phyloP scores from a whole-genome alignment of 2,113 vertebrate species.

The Pyrgilauda ruficollis region DNA sequence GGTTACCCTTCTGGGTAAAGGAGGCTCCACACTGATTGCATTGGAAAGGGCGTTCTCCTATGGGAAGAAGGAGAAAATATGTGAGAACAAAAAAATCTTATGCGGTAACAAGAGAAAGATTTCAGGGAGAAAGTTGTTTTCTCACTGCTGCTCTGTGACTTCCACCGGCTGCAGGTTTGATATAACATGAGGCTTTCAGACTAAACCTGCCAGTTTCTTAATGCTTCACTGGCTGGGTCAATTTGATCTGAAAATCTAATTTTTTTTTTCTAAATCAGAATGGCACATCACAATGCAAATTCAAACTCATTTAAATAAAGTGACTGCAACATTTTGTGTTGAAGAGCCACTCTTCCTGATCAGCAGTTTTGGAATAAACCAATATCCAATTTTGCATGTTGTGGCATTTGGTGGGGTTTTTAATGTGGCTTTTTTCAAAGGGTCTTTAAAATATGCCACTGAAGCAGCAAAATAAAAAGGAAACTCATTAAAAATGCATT shows the following conservation, averaged over 20 bases:
- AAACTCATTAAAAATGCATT: constrained; percentile 99
- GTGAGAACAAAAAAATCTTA: constrained; percentile 59
- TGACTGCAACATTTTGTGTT: constrained; percentile 99
- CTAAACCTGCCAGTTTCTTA: constrained; percentile 97
- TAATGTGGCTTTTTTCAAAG: constrained; percentile 94
- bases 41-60: constrained; percentile 97
- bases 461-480: constrained; percentile 99
- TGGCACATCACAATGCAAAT: constrained; percentile 99
- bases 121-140: constrained; percentile 78
- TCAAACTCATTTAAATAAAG: constrained; percentile 99
- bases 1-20: constrained; percentile 98
- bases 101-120: constrained; percentile 59
- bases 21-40: constrained; percentile 97
- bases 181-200: constrained; percentile 97
- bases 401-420: constrained; percentile 97
- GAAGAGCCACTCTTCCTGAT: constrained; percentile 99
- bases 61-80: constrained; percentile 28
- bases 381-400: constrained; percentile 98
- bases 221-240: constrained; percentile 99
- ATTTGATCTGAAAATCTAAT: constrained; percentile 99
- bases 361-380: constrained; percentile 99
- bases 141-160: constrained; percentile 78
- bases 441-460: constrained; percentile 99
- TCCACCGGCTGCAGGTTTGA: constrained; percentile 88
- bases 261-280: constrained; percentile 99